Evolutionary conservation across 2,888 invertebrate species (phyloP).

Genomic region (Zonitis immaculata): DNA sequence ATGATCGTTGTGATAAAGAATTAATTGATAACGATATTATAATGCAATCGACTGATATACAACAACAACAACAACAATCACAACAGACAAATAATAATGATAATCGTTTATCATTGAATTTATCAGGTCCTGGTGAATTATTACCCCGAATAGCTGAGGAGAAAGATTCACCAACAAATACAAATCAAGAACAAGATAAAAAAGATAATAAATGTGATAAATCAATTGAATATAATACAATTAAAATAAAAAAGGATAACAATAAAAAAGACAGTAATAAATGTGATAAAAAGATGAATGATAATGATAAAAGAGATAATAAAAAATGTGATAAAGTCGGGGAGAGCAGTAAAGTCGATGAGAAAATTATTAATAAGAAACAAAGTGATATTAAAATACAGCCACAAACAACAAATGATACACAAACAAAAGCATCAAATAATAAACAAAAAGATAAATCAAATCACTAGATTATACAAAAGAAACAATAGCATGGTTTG

Average conservation of each 20-base stretch:
- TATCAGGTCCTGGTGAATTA: slow-evolving; percentile 55
- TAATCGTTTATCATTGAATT: slow-evolving; percentile 48
- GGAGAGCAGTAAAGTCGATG: slow-evolving; percentile 9
- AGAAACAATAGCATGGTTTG: too few relatives aligned
- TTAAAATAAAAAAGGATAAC: slow-evolving; percentile 1
- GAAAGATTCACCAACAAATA: slow-evolving; percentile 73
- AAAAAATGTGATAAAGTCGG: slow-evolving; percentile 16
- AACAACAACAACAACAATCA: slow-evolving; percentile 1
- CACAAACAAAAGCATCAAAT: slow-evolving; percentile 5
- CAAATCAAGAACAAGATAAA: slow-evolving; percentile 24
- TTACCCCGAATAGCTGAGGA: slow-evolving; percentile 84
- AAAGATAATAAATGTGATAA: slow-evolving; percentile 17
- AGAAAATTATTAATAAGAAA: slow-evolving; percentile 7
- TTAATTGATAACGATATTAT: slow-evolving; percentile 26
- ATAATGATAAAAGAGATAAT: slow-evolving; percentile 9
- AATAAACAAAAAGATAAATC: neutral
- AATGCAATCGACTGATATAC: slow-evolving; percentile 22
- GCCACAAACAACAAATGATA: slow-evolving; percentile 8
- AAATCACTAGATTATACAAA: neutral
- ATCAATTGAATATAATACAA: slow-evolving; percentile 6
- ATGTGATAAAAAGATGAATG: slow-evolving; percentile 11
- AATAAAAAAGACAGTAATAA: slow-evolving; percentile 3
- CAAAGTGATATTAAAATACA: slow-evolving; percentile 12
- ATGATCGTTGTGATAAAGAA: slow-evolving; percentile 41
- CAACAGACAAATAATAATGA: slow-evolving; percentile 24